Evolutionary conservation across 1,140 invertebrate genomes (phyloP).

Genomic region (Littorina saxatilis): DNA sequence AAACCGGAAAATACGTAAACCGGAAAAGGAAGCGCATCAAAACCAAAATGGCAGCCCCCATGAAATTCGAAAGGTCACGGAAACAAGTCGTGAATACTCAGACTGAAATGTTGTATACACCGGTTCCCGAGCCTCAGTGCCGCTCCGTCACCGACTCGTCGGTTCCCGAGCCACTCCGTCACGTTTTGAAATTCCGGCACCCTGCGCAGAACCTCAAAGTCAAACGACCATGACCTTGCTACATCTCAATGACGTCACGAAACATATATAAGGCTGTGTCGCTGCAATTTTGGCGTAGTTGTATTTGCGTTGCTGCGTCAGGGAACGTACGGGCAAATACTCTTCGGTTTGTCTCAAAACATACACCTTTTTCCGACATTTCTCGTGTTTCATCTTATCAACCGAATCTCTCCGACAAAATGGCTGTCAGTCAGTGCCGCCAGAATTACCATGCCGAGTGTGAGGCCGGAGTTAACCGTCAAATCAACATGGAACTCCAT

Average conservation of each 20-base stretch:
- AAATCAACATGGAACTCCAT: conserved; percentile 92
- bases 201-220: conserved; percentile 20
- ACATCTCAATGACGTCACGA: neutral
- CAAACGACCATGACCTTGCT: conserved; percentile 11
- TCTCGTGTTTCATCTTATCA: neutral
- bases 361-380: neutral
- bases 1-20: no score
- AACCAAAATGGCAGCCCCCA: no score
- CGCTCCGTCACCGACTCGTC: no score
- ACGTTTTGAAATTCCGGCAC: no score
- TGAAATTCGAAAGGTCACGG: no score
- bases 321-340: conserved; percentile 68
- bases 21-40: no score
- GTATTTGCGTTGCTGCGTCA: conserved; percentile 67
- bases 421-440: conserved; percentile 75
- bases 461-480: conserved; percentile 87
- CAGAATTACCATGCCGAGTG: conserved; percentile 88
- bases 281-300: neutral
- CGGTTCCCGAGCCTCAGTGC: no score
- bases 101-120: no score
- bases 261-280: neutral
- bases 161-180: no score
- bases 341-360: neutral
- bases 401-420: conserved; percentile 45
- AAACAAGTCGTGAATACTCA: no score